phyloP scores from a whole-genome alignment of 2,888 invertebrate species.

The Hirudinaria manillensis region DNA sequence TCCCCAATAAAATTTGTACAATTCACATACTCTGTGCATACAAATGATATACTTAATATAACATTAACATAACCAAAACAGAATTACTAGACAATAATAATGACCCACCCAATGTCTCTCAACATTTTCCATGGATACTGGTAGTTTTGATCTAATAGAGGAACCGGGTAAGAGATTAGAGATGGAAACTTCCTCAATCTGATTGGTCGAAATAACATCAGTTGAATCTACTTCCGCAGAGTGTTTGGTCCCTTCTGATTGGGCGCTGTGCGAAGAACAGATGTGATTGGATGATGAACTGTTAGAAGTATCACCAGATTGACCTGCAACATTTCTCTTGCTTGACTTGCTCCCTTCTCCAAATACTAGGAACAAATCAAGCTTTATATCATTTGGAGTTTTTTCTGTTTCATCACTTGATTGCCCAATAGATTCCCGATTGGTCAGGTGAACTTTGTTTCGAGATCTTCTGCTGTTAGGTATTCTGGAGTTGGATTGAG shows the following conservation, averaged over 20 bases:
- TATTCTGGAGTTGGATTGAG: conserved; percentile 1
- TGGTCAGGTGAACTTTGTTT: not conserved
- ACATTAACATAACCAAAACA: too few relatives aligned
- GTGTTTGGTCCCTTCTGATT: conserved; percentile 1
- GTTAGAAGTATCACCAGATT: not conserved
- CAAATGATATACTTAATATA: too few relatives aligned
- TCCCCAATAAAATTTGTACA: too few relatives aligned
- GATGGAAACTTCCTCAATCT: not conserved
- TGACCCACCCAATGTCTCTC: conserved; percentile 21
- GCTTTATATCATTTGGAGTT: conserved; percentile 25
- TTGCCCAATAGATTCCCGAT: conserved; percentile 4
- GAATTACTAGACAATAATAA: not conserved
- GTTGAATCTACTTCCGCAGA: not conserved
- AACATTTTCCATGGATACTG: conserved; percentile 17
- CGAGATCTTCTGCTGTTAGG: not conserved
- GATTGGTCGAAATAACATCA: not conserved
- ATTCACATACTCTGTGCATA: too few relatives aligned
- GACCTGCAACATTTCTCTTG: not conserved
- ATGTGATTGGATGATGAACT: not conserved
- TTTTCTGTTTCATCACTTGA: conserved; percentile 16
- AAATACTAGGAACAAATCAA: conserved; percentile 6
- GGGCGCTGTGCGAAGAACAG: not conserved
- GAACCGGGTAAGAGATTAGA: not conserved
- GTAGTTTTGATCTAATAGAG: conserved; percentile 7
- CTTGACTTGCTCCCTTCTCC: conserved; percentile 12